These are phyloP conservation scores for Nesometra sesokonis DNA, from an alignment of 35 echinoderm and acorn worm species.

Conservation along the genomic window DNA sequence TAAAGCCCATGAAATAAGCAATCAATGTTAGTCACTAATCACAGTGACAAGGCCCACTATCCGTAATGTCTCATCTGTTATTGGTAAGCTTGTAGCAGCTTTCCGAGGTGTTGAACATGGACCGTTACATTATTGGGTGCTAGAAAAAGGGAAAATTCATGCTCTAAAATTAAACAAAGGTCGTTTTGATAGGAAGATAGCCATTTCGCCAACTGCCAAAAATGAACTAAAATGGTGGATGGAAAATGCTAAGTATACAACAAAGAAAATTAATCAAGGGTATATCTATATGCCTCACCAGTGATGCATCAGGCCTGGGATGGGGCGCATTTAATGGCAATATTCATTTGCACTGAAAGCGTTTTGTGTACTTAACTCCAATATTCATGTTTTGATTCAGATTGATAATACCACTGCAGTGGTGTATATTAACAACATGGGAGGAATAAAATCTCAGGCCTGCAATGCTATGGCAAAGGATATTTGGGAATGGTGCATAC, in stretches of 20 bases:
- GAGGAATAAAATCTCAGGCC: conserved; percentile 22
- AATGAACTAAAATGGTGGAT: conserved; percentile 19
- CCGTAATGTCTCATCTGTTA: conserved; percentile 13
- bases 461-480: not conserved
- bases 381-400: conserved; percentile 10
- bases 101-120: conserved; percentile 26
- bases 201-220: conserved; percentile 4
- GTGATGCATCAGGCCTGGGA: conserved; percentile 19
- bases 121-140: conserved; percentile 12
- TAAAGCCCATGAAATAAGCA: conserved; percentile 14
- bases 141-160: conserved; percentile 32
- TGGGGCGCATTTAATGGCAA: conserved; percentile 5
- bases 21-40: no score
- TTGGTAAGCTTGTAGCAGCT: conserved; percentile 27
- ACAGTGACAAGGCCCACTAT: not conserved
- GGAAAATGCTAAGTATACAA: not conserved
- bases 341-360: conserved; percentile 18
- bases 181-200: conserved; percentile 9
- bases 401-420: conserved; percentile 32
- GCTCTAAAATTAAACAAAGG: conserved; percentile 19
- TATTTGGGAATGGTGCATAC: not conserved
- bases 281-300: no score
- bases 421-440: conserved; percentile 31
- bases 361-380: not conserved
- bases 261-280: not conserved